A percentile compares a stretch with the other conserved stretches of the same genome.
phyloP scores from a whole-genome alignment of 1,140 invertebrate genomes.

The Drosophila arawakana region DNA sequence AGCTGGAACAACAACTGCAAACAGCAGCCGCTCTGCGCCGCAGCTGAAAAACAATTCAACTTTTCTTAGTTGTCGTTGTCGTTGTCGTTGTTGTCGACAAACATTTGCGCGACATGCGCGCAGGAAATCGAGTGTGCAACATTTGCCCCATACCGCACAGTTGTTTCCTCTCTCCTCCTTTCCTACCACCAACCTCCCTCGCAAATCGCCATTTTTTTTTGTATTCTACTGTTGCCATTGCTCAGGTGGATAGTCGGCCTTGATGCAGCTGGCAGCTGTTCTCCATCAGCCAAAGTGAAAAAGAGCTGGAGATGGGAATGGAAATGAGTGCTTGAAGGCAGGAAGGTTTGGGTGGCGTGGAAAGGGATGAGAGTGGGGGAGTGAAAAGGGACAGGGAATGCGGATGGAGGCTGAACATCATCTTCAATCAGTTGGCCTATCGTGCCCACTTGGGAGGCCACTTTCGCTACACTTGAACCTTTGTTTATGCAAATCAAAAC shows the following conservation, averaged over 20 bases:
- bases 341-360: not conserved
- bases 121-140: conserved; percentile 81
- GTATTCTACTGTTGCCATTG: conserved; percentile 15
- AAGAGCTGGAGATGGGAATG: conserved; percentile 1
- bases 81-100: conserved; percentile 64
- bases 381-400: not conserved
- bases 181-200: not conserved
- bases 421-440: conserved; percentile 73
- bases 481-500: conserved; percentile 82
- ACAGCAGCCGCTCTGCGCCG: conserved; percentile 22
- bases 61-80: conserved; percentile 44
- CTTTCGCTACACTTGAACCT: conserved; percentile 78
- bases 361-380: not conserved
- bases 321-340: conserved; percentile 2
- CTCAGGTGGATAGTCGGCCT: conserved; percentile 66
- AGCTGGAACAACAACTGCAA: conserved; percentile 13
- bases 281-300: conserved; percentile 22
- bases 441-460: conserved; percentile 64
- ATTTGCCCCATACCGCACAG: conserved; percentile 42
- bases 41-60: conserved; percentile 68
- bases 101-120: conserved; percentile 73
- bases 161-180: not conserved
- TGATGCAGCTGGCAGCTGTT: conserved; percentile 42
- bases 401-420: conserved; percentile 31
- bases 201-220: conserved; percentile 7